Evolutionary conservation across 2,797 vertebrate species (phyloP).

Genomic region (Lacerta agilis): DNA sequence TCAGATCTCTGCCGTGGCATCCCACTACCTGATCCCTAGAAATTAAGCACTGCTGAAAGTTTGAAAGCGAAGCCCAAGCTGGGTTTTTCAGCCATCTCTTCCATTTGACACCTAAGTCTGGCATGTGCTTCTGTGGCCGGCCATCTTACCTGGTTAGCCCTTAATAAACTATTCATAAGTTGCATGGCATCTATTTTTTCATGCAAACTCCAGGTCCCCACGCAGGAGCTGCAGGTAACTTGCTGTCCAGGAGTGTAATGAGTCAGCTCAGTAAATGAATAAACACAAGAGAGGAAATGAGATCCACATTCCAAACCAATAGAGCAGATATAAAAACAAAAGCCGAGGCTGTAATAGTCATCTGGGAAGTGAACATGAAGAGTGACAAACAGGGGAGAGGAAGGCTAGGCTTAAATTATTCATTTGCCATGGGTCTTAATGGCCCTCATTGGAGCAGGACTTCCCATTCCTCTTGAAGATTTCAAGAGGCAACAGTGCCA

Average conservation of each 20-base stretch:
- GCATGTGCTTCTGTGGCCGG: not conserved
- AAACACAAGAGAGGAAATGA: not conserved
- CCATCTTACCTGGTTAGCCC: not conserved
- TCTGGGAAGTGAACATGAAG: conserved; percentile 17
- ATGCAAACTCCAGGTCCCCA: too few relatives aligned
- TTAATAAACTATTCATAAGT: conserved; percentile 33
- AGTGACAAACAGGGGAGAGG: not conserved
- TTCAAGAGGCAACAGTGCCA: not conserved
- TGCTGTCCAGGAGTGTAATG: not conserved
- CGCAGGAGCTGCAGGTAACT: not conserved
- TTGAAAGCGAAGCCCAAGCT: not conserved
- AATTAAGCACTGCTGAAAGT: not conserved
- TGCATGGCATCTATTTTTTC: not conserved
- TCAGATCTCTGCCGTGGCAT: not conserved
- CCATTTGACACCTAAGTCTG: not conserved
- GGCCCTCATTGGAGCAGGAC: not conserved
- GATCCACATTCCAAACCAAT: not conserved
- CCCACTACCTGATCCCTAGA: not conserved
- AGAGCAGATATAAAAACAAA: not conserved
- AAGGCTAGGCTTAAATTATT: conserved; percentile 14
- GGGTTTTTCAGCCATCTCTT: not conserved
- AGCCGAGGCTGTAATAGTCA: not conserved
- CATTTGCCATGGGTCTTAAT: conserved; percentile 28
- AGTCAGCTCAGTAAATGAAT: not conserved
- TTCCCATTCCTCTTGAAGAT: not conserved